phyloP scores from a whole-genome alignment of 2,113 vertebrate genomes.

The Phyllopteryx taeniolatus region DNA sequence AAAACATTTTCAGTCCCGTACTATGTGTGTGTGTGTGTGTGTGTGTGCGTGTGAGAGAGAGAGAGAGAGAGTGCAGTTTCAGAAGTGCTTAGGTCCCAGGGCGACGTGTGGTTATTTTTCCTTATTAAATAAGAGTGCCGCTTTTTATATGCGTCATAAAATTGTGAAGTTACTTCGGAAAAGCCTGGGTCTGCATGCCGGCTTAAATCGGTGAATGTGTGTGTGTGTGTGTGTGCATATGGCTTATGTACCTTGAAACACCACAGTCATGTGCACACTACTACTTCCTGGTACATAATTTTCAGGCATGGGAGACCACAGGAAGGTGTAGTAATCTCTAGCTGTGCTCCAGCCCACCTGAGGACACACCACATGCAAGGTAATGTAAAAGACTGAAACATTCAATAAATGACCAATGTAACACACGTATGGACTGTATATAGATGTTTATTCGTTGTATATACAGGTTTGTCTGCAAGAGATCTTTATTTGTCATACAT shows the following conservation, averaged over 20 bases:
- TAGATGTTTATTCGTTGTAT: no score
- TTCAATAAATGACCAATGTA: not conserved
- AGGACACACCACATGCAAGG: slow-evolving; percentile 4
- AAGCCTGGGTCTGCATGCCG: slow-evolving; percentile 36
- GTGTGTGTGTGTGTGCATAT: slow-evolving; percentile 19
- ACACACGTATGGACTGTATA: no score
- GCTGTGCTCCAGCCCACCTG: slow-evolving; percentile 99
- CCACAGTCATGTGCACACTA: slow-evolving; percentile 84
- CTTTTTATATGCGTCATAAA: slow-evolving; percentile 68
- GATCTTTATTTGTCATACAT: no score
- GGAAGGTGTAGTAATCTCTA: slow-evolving; percentile 96
- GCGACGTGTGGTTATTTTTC: slow-evolving; percentile 62
- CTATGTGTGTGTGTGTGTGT: slow-evolving; percentile 24
- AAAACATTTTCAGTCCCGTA: slow-evolving; percentile 57
- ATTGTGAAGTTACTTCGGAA: slow-evolving; percentile 59
- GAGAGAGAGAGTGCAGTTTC: slow-evolving; percentile 38
- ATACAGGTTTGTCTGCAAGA: no score
- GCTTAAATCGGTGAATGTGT: slow-evolving; percentile 39
- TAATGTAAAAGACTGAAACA: not conserved
- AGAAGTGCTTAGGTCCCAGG: slow-evolving; percentile 63
- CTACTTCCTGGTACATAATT: slow-evolving; percentile 86
- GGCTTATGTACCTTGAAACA: slow-evolving; percentile 86
- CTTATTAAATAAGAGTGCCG: slow-evolving; percentile 66
- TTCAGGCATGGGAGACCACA: slow-evolving; percentile 96
- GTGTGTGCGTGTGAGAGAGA: slow-evolving; percentile 24